A percentile compares a stretch with the other conserved stretches of the same genome.
Conservation (phyloP, 2,113 vertebrate species). For the Danionella cerebrum region DNA sequence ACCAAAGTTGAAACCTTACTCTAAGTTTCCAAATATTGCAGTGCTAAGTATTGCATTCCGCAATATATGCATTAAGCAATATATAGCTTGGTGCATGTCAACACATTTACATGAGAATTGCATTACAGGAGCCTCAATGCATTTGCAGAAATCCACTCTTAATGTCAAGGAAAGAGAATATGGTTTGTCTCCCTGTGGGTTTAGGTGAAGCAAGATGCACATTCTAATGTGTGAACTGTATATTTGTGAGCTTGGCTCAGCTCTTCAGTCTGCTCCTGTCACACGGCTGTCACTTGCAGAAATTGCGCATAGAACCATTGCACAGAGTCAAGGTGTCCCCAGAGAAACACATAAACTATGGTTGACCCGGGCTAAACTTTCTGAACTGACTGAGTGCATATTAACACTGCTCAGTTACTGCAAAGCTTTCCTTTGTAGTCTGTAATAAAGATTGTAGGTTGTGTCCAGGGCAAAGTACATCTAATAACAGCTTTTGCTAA, state of each 20-base stretch:
- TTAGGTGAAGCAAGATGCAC: conserved; percentile 35
- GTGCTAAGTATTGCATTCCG: too few species aligned
- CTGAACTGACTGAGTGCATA: conserved; percentile 28
- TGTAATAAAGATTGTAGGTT: neutral
- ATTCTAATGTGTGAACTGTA: conserved; percentile 31
- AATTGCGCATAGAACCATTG: conserved; percentile 48
- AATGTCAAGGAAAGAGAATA: neutral
- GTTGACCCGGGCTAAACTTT: conserved; percentile 34
- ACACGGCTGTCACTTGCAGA: conserved; percentile 45
- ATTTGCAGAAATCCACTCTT: neutral
- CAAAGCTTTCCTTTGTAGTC: neutral
- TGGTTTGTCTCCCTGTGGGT: conserved; percentile 27
- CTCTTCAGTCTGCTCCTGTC: conserved; percentile 36
- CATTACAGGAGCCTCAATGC: neutral
- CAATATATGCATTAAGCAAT: too few species aligned
- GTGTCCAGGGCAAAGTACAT: neutral
- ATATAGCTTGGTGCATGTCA: neutral
- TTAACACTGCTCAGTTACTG: neutral
- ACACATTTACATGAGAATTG: neutral
- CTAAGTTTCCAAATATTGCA: neutral
- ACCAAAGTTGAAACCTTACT: too few species aligned
- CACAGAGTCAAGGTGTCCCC: conserved; percentile 24
- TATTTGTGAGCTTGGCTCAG: conserved; percentile 49
- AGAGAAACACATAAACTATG: conserved; percentile 22
- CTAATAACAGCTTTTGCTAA: neutral